Conservation (phyloP, 2,797 vertebrate genomes). For the Eleutherodactylus coqui region DNA sequence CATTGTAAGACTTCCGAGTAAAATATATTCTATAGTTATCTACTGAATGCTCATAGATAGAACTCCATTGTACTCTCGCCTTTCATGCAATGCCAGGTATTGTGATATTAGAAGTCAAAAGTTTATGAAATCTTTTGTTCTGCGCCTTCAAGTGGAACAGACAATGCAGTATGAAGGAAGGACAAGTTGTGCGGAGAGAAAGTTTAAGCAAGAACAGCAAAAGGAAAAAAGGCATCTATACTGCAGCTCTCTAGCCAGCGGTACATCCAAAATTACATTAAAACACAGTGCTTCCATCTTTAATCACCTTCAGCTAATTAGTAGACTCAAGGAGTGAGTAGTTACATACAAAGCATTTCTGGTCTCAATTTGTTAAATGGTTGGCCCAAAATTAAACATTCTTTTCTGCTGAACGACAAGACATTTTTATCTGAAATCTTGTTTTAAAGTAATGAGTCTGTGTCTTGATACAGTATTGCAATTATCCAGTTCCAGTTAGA, state of each 20-base stretch:
- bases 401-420: no score
- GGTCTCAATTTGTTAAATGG: no score
- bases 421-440: no score
- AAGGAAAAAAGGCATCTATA: not conserved
- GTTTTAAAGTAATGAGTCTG: no score
- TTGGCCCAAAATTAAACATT: no score
- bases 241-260: not conserved
- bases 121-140: not conserved
- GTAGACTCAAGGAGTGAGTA: no score
- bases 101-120: constrained; percentile 16
- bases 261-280: no score
- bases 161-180: constrained; percentile 1
- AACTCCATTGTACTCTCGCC: constrained; percentile 21
- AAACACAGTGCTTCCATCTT: no score
- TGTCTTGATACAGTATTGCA: no score
- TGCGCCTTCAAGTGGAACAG: not conserved
- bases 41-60: not conserved
- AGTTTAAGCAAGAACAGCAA: not conserved
- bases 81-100: constrained; percentile 55
- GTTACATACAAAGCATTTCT: no score
- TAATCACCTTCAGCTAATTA: no score
- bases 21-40: not conserved
- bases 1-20: constrained; percentile 13
- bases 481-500: no score
- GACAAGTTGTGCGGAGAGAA: not conserved